Base-by-base conservation (phyloP, 2,888 invertebrate species). In the Ditula angustiorana region DNA sequence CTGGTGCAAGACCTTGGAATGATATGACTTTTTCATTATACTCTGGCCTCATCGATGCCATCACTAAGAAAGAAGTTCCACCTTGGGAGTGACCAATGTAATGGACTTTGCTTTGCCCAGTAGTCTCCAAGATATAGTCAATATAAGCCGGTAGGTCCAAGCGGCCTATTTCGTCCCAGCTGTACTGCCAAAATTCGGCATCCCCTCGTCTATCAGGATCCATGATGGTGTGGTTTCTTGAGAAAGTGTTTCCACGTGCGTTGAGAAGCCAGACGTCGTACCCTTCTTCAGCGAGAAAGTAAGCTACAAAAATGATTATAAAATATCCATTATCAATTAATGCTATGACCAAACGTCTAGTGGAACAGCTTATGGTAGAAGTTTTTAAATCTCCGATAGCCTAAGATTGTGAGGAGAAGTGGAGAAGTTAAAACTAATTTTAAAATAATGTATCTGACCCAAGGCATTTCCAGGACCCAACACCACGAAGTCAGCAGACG, bases 221-320 rank as follows among this genome's bases (percentile, higher is more conserved):
- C 21, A 49, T 8, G n/a, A 2, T n/a, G 7, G 24, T 28, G 69
- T 87, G 85, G 0, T 68, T 70, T 8, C 93, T 87, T 4, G 94
- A 94, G 79, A 95, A 95, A 47, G 85, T 93, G 77, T 95, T 96
- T 1, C 97, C 97, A 0, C 97, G 93, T 13, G 94, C 94, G 80
- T 97, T 97, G 0, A 96, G 95, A 76, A 97, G 82, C 97, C 97
- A 97, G 0, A 96, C 95, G 71, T 96, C 96, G 73, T 94, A 96
- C 13, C 95, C 95, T 46, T 90, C 86, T 67, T 96, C 95, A 2
- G 95, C 94, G 5, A 96, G 81, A 5, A 90, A 62, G 71, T 88
- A 89, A 1, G 72, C 87, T 88, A 66, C n/a, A n/a, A n/a, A n/a
- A n/a, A n/a, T n/a, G n/a, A n/a, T n/a, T n/a, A n/a, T n/a, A n/a